Percentiles rank a stretch among this genome's conserved stretches.
phyloP scores from a whole-genome alignment of 2,888 invertebrate genomes.

The Eretmocerus hayati region DNA sequence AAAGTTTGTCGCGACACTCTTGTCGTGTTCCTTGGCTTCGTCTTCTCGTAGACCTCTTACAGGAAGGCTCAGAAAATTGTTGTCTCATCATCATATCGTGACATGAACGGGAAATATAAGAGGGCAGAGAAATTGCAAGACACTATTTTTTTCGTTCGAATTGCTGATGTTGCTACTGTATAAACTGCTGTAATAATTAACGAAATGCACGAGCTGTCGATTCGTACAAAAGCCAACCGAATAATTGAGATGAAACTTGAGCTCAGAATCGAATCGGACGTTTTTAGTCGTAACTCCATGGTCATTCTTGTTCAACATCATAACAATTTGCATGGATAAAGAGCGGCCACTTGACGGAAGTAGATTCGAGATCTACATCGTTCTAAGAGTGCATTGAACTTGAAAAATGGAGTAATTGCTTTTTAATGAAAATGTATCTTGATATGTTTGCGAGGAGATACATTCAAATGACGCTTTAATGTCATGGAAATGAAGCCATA shows the following conservation, averaged over 20 bases:
- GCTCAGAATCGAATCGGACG: slow-evolving; percentile 9
- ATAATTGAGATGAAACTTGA: slow-evolving; percentile 10
- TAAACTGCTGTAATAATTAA: slow-evolving; percentile 12
- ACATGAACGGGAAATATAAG: neutral
- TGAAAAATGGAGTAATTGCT: too few relatives aligned
- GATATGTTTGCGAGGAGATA: too few relatives aligned
- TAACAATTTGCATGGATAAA: slow-evolving; percentile 12
- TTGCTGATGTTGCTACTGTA: too few relatives aligned
- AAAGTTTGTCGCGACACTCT: neutral
- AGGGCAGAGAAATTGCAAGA: neutral
- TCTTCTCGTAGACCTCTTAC: too few relatives aligned
- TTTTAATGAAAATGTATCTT: too few relatives aligned
- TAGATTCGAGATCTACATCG: slow-evolving; percentile 12
- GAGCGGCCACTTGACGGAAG: slow-evolving; percentile 14
- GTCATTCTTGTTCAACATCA: slow-evolving; percentile 2
- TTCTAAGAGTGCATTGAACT: too few relatives aligned
- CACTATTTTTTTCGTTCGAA: neutral
- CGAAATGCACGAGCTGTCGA: slow-evolving; percentile 8
- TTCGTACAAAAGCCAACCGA: slow-evolving; percentile 1
- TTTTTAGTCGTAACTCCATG: neutral
- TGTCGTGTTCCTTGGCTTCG: too few relatives aligned
- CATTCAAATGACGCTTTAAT: too few relatives aligned
- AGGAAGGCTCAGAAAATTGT: neutral
- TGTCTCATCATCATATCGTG: neutral
- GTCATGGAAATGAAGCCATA: too few relatives aligned